These are phyloP conservation scores for Chaunax sp. DNA, from an alignment of 2,797 vertebrate genomes.

Conservation along the genomic window DNA sequence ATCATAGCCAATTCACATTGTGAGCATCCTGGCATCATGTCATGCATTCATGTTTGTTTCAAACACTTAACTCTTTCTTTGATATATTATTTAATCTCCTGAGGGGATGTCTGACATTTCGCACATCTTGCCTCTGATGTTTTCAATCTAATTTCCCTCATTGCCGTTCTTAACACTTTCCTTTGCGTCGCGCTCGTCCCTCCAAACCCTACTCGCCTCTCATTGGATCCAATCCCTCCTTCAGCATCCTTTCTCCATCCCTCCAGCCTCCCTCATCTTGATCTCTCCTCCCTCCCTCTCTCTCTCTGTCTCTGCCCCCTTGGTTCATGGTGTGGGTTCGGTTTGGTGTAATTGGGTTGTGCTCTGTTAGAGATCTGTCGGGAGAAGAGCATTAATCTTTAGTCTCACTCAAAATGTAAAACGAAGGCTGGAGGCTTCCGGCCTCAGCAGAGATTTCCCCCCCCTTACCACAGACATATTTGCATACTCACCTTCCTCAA, in stretches of 20 bases:
- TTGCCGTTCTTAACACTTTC: constrained; percentile 56
- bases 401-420: constrained; percentile 80
- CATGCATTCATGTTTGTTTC: constrained; percentile 17
- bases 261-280: constrained; percentile 33
- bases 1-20: not conserved
- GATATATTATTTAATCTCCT: constrained; percentile 32
- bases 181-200: constrained; percentile 48
- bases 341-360: constrained; percentile 81
- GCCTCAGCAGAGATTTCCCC: constrained; percentile 59
- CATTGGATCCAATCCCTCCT: constrained; percentile 28
- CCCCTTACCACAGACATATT: constrained; percentile 33
- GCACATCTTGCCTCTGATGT: constrained; percentile 64
- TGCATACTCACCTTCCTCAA: constrained; percentile 42
- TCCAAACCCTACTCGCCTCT: constrained; percentile 28
- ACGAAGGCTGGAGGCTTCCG: constrained; percentile 69
- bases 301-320: constrained; percentile 19
- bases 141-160: constrained; percentile 46
- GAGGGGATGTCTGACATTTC: constrained; percentile 59
- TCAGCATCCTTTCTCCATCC: constrained; percentile 20
- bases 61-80: constrained; percentile 6
- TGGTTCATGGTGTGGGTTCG: constrained; percentile 59
- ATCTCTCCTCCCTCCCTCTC: constrained; percentile 9
- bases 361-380: constrained; percentile 70
- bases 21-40: not conserved
- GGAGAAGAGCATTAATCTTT: constrained; percentile 83